Evolutionary conservation across 2,113 vertebrate genomes (phyloP).

Genomic region (Sturnira hondurensis): DNA sequence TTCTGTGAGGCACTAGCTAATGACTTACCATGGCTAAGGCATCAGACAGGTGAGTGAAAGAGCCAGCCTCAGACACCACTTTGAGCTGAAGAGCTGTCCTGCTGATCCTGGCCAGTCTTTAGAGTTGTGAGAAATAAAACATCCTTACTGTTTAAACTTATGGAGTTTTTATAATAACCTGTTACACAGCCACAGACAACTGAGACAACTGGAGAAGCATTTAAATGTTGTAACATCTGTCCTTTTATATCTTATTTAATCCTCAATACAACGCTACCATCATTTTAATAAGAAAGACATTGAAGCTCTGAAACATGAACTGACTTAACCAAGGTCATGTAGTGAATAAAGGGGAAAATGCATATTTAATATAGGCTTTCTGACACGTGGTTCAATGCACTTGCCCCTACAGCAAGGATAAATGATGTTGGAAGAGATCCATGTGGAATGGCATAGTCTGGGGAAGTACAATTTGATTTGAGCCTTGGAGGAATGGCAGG

Average conservation of each 20-base stretch:
- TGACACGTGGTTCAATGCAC: neutral
- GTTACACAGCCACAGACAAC: neutral
- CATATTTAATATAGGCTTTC: neutral
- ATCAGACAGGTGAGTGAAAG: neutral
- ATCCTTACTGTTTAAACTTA: neutral
- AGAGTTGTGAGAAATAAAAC: neutral
- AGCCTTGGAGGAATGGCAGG: neutral
- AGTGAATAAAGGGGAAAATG: neutral
- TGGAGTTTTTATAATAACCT: neutral
- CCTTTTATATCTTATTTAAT: constrained; percentile 24
- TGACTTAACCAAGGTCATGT: neutral
- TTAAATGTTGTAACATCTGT: neutral
- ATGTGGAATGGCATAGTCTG: neutral
- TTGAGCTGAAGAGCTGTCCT: neutral
- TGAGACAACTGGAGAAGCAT: neutral
- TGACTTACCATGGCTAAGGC: neutral
- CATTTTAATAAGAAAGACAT: constrained; percentile 7
- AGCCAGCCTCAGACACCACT: neutral
- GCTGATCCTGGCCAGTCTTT: neutral
- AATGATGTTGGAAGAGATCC: neutral
- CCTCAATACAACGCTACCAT: neutral
- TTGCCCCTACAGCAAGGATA: neutral
- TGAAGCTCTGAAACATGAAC: neutral
- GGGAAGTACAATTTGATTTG: neutral
- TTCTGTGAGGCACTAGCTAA: neutral